These are phyloP conservation scores for Nephrotoma guestfalica DNA, from an alignment of 2,888 invertebrate genomes.

Conservation along the genomic window DNA sequence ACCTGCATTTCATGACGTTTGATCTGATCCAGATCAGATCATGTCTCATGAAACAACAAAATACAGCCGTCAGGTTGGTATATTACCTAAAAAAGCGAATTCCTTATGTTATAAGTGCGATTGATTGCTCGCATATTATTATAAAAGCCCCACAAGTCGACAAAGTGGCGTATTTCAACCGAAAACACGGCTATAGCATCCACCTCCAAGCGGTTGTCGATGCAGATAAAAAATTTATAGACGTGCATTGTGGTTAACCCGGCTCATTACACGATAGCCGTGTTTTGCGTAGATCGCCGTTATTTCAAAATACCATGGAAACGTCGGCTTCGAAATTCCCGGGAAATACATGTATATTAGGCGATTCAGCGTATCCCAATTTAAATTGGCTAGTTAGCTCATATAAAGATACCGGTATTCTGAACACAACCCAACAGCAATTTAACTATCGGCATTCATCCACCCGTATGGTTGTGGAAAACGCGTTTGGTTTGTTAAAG, in stretches of 20 bases:
- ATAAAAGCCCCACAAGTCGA: slow-evolving; percentile 13
- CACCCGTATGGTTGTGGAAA: neutral
- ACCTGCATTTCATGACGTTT: no score
- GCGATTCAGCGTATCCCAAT: slow-evolving; percentile 20
- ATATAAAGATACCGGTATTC: neutral
- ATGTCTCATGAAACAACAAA: no score
- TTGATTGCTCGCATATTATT: slow-evolving; percentile 15
- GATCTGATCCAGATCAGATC: no score
- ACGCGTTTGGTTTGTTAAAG: neutral
- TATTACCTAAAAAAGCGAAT: slow-evolving; percentile 11
- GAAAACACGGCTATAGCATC: slow-evolving; percentile 14
- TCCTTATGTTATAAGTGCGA: slow-evolving; percentile 14
- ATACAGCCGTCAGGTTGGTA: no score
- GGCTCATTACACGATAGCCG: no score
- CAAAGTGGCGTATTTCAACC: slow-evolving; percentile 13
- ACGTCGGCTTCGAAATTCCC: neutral
- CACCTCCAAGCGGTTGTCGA: slow-evolving; percentile 18
- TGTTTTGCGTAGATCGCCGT: slow-evolving; percentile 14
- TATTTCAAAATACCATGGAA: slow-evolving; percentile 9
- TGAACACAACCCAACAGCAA: slow-evolving; percentile 6
- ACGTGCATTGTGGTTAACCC: slow-evolving; percentile 18
- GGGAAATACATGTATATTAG: slow-evolving; percentile 13
- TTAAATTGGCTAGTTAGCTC: neutral
- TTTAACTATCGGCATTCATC: neutral
- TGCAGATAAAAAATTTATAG: no score